Base-by-base conservation (phyloP, 2,797 vertebrate genomes). In the Vipera ursinii region DNA sequence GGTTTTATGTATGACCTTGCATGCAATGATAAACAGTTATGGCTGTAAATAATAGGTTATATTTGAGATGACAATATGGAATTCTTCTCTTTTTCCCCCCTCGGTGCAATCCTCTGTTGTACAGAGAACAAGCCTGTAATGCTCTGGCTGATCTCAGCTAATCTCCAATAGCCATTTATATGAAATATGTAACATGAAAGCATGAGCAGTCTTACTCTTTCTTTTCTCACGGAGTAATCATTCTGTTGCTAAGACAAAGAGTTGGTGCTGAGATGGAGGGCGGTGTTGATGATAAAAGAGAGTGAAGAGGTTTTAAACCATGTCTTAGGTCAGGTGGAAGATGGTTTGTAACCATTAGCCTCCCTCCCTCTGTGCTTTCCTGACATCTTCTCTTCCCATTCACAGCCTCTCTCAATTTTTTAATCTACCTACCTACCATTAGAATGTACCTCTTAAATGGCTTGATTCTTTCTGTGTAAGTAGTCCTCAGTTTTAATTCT, bases 1-100 rank as follows among this genome's bases (percentile, higher is more conserved):
- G 94, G 96, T 97, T 97, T 97, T 97, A 95, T 95, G 96, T 93
- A 95, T 97, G 96, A 97, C 97, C 96, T 97, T 97, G 96, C 97
- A 95, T 97, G 92, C 95, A 95, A 96, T 85, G 94, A 96, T 96
- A 96, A 96, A 90, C 92, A 94, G 92, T 95, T 95, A 86, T 93
- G 88, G 63, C 26, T 95, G 94, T 96, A 96, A 96, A 95, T 95
- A 95, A 88, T 89, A 92, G 91, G 56, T 82, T 92, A 24, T 24
- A 56, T 91, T 91, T 48, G 55, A 91, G 61, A 94, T 69, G 92
- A 89, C 85, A 93, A 61, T 90, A 61, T 38, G 53, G 90, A 86
- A 89, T 87, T 91, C 28, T 60, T 44, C 24, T 48, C 26, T 24
- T 88, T 87, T n/a, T 9, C 20, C 44, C 55, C 32, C 20, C 59